A percentile compares a stretch with the other conserved stretches of the same genome.
phyloP scores from a whole-genome alignment of 2,797 vertebrate species.

The Phoeniculus purpureus region DNA sequence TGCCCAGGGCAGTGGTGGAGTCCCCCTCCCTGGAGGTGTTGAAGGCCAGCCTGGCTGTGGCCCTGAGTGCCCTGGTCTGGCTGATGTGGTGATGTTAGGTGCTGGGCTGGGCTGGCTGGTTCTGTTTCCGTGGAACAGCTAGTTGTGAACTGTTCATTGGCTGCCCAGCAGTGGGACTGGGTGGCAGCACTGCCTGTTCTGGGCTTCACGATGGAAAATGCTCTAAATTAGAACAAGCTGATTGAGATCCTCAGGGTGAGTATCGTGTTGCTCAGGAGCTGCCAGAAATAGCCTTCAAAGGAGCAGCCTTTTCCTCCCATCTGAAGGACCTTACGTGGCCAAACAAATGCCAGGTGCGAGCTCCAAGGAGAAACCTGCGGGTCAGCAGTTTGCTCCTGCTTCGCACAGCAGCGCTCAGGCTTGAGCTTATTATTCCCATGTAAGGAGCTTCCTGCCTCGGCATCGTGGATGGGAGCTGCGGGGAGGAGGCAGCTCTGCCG shows the following conservation, averaged over 20 bases:
- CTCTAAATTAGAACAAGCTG: slow-evolving; percentile 2
- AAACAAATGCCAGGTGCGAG: slow-evolving; percentile 36
- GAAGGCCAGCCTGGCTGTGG: too few relatives aligned
- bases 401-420: not conserved
- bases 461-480: slow-evolving; percentile 22
- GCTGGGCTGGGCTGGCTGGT: too few relatives aligned
- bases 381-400: slow-evolving; percentile 7
- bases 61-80: too few relatives aligned
- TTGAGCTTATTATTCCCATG: not conserved
- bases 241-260: not conserved
- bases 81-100: too few relatives aligned
- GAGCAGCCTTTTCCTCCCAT: not conserved
- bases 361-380: not conserved
- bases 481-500: not conserved
- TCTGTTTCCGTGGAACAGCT: not conserved
- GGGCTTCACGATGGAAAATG: slow-evolving; percentile 15
- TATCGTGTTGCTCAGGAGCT: slow-evolving; percentile 27
- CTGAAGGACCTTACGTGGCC: not conserved
- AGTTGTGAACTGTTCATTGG: not conserved
- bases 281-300: slow-evolving; percentile 49
- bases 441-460: slow-evolving; percentile 25
- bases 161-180: not conserved
- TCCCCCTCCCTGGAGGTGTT: too few relatives aligned
- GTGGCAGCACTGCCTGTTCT: not conserved
- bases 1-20: too few relatives aligned